Base-by-base conservation (phyloP, 1,140 invertebrate genomes). In the Drosophila quadrilineata region DNA sequence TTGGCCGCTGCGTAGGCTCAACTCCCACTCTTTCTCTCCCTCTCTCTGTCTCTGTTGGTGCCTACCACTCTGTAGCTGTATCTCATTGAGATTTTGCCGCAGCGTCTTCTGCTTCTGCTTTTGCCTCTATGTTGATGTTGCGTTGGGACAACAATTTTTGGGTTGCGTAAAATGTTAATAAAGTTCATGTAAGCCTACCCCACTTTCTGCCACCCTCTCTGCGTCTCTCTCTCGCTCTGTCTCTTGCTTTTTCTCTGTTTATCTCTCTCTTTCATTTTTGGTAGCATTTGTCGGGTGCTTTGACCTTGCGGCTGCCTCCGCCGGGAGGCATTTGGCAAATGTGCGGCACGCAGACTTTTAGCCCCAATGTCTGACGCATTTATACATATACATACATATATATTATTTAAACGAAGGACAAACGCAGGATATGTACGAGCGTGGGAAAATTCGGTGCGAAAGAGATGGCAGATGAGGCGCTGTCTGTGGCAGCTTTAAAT, bases 1-100 rank as follows among this genome's bases (percentile, higher is more conserved):
- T 79, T 85, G 79, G 74, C 80, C 79, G 71, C 56, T 77, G 79
- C 79, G 79, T 84, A 85, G 79, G 79, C 70, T 48, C 68, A n/a
- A 46, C 43, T 22, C 24, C 3, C 29, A 17, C 40, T 22, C 19
- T 29, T 43, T n/a, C 0, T 4, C 6, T 6, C 24, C 28, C 28
- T n/a, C 5, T 28, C 26, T n/a, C n/a, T n/a, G n/a, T n/a, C n/a
- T n/a, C n/a, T n/a, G n/a, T n/a, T n/a, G n/a, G n/a, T n/a, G n/a
- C n/a, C n/a, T n/a, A n/a, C n/a, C n/a, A n/a, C n/a, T n/a, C n/a
- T n/a, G n/a, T n/a, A n/a, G n/a, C n/a, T n/a, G n/a, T n/a, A n/a
- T n/a, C n/a, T n/a, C n/a, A n/a, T n/a, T 26, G 22, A 22, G 40
- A 43, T 10, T 35, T 17, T 48, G 28, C 31, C 41, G 14, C 33